These are phyloP conservation scores for Venustoraphidia nigricollis DNA, from an alignment of 2,888 invertebrate species.

Conservation along the genomic window DNA sequence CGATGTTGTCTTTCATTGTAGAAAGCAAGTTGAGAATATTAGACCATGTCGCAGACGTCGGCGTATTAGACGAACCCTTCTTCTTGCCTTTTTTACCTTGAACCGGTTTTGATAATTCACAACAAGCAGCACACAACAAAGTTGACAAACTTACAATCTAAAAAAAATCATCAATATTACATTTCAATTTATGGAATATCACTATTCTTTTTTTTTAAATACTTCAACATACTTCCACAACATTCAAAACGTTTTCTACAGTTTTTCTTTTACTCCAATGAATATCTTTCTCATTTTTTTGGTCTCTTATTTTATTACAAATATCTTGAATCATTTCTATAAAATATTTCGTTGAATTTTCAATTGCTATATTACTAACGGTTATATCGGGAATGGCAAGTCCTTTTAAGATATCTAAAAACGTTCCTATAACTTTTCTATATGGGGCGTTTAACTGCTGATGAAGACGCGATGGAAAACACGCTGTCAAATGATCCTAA, in stretches of 20 bases:
- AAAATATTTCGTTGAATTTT: slow-evolving; percentile 24
- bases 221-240: slow-evolving; percentile 37
- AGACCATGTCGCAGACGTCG: neutral
- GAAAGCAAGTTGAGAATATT: neutral
- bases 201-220: neutral
- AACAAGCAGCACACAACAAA: slow-evolving; percentile 38
- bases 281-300: slow-evolving; percentile 26
- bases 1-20: slow-evolving; percentile 20
- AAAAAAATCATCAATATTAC: slow-evolving; percentile 13
- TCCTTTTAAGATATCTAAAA: slow-evolving; percentile 14
- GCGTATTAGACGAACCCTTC: slow-evolving; percentile 26
- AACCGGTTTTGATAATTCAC: slow-evolving; percentile 33
- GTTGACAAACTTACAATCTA: slow-evolving; percentile 42
- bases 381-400: slow-evolving; percentile 5
- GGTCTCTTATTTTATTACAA: slow-evolving; percentile 24
- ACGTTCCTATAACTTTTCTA: slow-evolving; percentile 17
- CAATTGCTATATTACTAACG: slow-evolving; percentile 17
- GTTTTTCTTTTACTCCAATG: slow-evolving; percentile 32
- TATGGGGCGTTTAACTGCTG: slow-evolving; percentile 19
- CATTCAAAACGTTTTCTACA: slow-evolving; percentile 39
- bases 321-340: slow-evolving; percentile 25
- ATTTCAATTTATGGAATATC: neutral
- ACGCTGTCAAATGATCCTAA: slow-evolving; percentile 20
- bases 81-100: slow-evolving; percentile 40
- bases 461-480: slow-evolving; percentile 23